Evolutionary conservation across 2,113 vertebrate genomes (phyloP), one percentile per base, ranked within the genome.

Genomic region (Mus musculus): DNA sequence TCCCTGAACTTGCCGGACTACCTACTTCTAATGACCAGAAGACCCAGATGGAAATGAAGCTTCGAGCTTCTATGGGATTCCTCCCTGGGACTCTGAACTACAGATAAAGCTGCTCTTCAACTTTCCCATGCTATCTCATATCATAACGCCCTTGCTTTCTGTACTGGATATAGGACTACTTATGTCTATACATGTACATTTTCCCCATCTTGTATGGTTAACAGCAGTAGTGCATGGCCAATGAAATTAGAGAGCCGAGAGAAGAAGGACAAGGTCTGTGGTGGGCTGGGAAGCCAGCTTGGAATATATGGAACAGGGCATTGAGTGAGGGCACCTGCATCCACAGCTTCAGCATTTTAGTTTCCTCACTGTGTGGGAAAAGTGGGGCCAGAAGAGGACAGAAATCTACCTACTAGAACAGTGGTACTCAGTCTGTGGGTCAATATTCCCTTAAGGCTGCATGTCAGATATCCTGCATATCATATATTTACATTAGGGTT

Each of bases 181-280:
- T 10, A 8, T n/a, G 9, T 52, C 11, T 11, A 24, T 5, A 30
- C 42, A 63, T 52, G 5, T 16, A 28, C 26, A 39, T 17, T 39
- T 52, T 54, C 49, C 39, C 33, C 30, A 33, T 2, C 22, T 69
- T 36, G 46, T 56, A 9, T 7, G 17, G n/a, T 42, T 63, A 28
- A 4, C 6, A 26, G 28, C 9, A 16, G 3, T 14, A 0, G 1
- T 17, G 5, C 24, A 22, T 52, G 7, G 24, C 30, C 72, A 52
- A 0, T 72, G n/a, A 36, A 33, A 20, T 36, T 42, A 11, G 42
- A 56, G 11, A 9, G 4, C 49, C 33, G 36, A 16, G 46, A 19
- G 46, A 33, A 46, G 6, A 12, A 5, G 2, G 0, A 2, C 22
- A 22, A 54, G 7, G 11, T 28, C 33, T 61, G 10, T 20, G 3